Evolutionary conservation across 2,113 vertebrate genomes (phyloP), one percentile per base, ranked within the genome.

Genomic region (Camelus bactrianus): DNA sequence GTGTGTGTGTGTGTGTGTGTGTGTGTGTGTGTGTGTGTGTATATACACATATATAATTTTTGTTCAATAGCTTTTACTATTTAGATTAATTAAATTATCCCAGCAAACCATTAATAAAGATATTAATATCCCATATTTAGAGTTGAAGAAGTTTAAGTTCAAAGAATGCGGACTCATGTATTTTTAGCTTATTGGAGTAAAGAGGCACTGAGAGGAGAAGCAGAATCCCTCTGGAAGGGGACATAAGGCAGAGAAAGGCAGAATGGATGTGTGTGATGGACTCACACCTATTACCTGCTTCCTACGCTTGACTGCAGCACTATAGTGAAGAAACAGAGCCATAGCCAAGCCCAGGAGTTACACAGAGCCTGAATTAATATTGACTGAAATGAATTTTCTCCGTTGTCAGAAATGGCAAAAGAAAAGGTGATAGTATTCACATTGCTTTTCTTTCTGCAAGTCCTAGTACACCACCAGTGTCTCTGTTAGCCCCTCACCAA

Each of bases 101-200:
- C 70, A 79, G 62, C 5, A 85, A 77, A 73, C 24, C 48, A 46
- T n/a, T 85, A 72, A 48, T 80, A 72, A 42, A 77, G 9, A 81
- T 54, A 77, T 19, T 89, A 64, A 26, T 22, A 73, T n/a, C 30
- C 14, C 19, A 32, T 24, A 60, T 62, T 35, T 89, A 89, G 48
- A 91, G 26, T 38, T 42, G n/a, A 93, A 19, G 54, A 89, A 67
- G 46, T 42, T 60, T 54, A 84, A 85, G 42, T 60, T 86, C 65
- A 82, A 81, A 89, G 72, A 81, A 72, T 26, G n/a, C 52, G 58
- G 95, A 42, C 8, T 1, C 54, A 19, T 50, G 38, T 38, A 28
- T 80, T 91, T 58, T 58, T 73, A 86, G 60, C 50, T 72, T 35
- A 10, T 60, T 89, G 54, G 67, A 89, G 56, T 35, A 84, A 96